A percentile compares a stretch with the other conserved stretches of the same genome.
Evolutionary conservation across 2,797 vertebrate species (phyloP).

Genomic region (Neopelma chrysocephalum): DNA sequence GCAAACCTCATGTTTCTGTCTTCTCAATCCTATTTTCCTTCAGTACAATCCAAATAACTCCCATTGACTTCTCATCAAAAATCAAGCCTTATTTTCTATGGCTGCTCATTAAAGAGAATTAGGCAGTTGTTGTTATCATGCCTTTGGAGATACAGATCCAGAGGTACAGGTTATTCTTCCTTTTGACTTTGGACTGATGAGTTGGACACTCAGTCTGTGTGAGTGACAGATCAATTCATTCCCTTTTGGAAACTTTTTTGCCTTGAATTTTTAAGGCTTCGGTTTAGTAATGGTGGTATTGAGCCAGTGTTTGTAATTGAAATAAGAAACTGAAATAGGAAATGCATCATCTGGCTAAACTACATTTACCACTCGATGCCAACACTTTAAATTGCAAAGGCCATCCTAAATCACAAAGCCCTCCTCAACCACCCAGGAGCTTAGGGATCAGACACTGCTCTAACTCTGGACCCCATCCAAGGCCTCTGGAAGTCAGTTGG

Average conservation of each 20-base stretch:
- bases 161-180: background rate
- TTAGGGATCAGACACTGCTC: background rate
- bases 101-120: background rate
- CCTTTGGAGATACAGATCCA: background rate
- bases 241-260: background rate
- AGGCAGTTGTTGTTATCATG: background rate
- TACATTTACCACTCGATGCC: background rate
- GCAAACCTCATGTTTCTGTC: background rate
- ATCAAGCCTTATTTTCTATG: background rate
- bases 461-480: conserved; percentile 20
- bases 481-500: background rate
- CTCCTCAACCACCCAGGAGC: background rate
- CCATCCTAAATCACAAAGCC: conserved; percentile 17
- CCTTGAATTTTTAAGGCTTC: background rate
- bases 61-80: background rate
- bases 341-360: background rate
- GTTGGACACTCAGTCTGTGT: background rate
- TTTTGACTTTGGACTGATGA: background rate
- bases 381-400: conserved; percentile 9
- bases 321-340: conserved; percentile 23
- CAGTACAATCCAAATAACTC: background rate
- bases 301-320: background rate
- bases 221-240: background rate
- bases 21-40: background rate
- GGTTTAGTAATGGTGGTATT: background rate